Conservation (phyloP, 2,888 invertebrate genomes). For the Chesias legatella region DNA sequence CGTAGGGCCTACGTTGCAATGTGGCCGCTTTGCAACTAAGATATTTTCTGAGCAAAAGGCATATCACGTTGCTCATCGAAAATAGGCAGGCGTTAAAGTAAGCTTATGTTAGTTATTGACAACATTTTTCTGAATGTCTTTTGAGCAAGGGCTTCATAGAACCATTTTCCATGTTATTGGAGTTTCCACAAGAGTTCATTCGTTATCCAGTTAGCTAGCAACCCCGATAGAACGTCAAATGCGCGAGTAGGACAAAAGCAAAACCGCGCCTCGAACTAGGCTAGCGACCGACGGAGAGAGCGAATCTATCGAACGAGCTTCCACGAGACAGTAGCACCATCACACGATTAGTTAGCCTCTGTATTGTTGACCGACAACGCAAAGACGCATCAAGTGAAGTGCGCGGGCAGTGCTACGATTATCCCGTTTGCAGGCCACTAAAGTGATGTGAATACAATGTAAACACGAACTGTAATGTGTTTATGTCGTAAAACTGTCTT, state of each 20-base stretch:
- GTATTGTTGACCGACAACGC: conserved; percentile 65
- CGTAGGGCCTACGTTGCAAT: too few species aligned
- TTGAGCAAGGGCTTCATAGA: too few species aligned
- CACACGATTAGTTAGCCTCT: conserved; percentile 41
- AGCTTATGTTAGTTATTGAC: too few species aligned
- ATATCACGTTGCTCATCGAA: too few species aligned
- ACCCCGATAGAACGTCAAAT: conserved; percentile 53
- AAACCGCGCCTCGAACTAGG: conserved; percentile 33
- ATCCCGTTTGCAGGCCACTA: conserved; percentile 67
- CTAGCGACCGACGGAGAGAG: conserved; percentile 58
- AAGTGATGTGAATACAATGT: conserved; percentile 65
- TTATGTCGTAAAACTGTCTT: conserved; percentile 31
- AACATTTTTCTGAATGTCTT: too few species aligned
- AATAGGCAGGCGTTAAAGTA: too few species aligned
- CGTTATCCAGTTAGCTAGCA: conserved; percentile 34
- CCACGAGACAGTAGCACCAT: conserved; percentile 27
- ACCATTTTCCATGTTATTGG: not conserved
- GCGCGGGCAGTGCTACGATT: conserved; percentile 79
- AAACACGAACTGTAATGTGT: conserved; percentile 57
- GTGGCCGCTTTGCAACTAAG: too few species aligned
- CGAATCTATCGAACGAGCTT: conserved; percentile 37
- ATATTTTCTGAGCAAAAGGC: too few species aligned
- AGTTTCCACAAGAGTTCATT: not conserved
- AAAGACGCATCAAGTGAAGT: conserved; percentile 73
- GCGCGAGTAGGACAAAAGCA: conserved; percentile 50